Conservation (phyloP, 2,797 vertebrate genomes). For the Pantherophis alleghaniensis region DNA sequence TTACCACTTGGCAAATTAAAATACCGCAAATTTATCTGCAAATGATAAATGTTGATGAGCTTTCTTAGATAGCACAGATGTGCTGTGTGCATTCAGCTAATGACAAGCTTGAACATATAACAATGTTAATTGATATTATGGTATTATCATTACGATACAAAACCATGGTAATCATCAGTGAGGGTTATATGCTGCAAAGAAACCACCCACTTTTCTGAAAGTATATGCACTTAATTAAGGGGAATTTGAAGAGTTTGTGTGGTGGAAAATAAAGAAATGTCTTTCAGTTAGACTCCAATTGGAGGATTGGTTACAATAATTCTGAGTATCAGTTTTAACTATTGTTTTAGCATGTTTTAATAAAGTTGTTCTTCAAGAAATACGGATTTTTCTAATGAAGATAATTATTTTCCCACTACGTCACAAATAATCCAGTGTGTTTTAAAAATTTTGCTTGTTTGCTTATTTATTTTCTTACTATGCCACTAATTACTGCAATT, state of each 20-base stretch:
- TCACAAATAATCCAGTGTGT: not conserved
- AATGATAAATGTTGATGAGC: not conserved
- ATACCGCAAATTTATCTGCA: conserved; percentile 19
- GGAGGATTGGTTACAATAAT: not conserved
- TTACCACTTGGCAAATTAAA: not conserved
- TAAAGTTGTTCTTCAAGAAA: not conserved
- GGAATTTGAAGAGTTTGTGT: not conserved
- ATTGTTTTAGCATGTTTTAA: not conserved
- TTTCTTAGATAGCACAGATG: conserved; percentile 17
- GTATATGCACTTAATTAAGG: not conserved
- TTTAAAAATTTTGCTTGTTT: not conserved
- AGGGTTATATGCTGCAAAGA: not conserved
- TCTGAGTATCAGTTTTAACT: not conserved
- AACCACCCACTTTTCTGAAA: not conserved
- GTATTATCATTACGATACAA: not conserved
- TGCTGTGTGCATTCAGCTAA: not conserved
- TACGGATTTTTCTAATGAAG: not conserved
- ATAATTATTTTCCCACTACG: not conserved
- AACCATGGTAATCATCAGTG: not conserved
- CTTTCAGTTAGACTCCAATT: not conserved
- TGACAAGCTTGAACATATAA: not conserved
- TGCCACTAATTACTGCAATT: not conserved
- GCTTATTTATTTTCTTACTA: not conserved
- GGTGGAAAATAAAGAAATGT: conserved; percentile 11
- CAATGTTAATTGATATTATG: not conserved